phyloP scores from a whole-genome alignment of 53 echinoderm and acorn worm species.

The Antedon mediterranea region DNA sequence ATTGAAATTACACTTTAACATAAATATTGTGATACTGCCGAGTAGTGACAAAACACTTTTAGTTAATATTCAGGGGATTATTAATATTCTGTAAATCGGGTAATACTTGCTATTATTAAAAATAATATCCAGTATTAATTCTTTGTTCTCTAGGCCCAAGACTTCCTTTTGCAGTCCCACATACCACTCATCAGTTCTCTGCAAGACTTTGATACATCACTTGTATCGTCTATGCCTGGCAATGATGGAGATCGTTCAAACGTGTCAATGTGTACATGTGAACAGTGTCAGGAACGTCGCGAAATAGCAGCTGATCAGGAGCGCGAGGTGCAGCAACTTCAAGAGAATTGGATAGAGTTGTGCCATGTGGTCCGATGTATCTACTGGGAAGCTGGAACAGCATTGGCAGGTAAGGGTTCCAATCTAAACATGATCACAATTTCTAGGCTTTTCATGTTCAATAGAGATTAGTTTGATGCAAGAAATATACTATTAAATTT shows the following conservation, averaged over 20 bases:
- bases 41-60: too few relatives aligned
- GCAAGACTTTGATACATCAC: constrained; percentile 22
- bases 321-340: constrained; percentile 68
- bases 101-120: neutral
- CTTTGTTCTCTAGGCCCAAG: constrained; percentile 37
- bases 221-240: neutral
- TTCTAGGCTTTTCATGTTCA: too few relatives aligned
- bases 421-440: too few relatives aligned
- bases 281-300: constrained; percentile 65
- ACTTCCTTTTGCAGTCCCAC: constrained; percentile 64
- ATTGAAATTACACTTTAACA: too few relatives aligned
- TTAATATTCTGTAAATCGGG: neutral
- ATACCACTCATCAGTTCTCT: constrained; percentile 45
- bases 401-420: constrained; percentile 55
- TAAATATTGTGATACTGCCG: too few relatives aligned
- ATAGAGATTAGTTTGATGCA: too few relatives aligned
- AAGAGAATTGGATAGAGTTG: constrained; percentile 87
- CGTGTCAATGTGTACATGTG: constrained; percentile 76
- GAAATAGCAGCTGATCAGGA: constrained; percentile 89
- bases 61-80: too few relatives aligned
- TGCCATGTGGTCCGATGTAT: constrained; percentile 89
- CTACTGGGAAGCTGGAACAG: constrained; percentile 96
- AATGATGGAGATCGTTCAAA: constrained; percentile 7
- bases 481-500: too few relatives aligned
- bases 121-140: neutral